Conservation (phyloP, 2,888 invertebrate species). For the Lochmaea crataegi region DNA sequence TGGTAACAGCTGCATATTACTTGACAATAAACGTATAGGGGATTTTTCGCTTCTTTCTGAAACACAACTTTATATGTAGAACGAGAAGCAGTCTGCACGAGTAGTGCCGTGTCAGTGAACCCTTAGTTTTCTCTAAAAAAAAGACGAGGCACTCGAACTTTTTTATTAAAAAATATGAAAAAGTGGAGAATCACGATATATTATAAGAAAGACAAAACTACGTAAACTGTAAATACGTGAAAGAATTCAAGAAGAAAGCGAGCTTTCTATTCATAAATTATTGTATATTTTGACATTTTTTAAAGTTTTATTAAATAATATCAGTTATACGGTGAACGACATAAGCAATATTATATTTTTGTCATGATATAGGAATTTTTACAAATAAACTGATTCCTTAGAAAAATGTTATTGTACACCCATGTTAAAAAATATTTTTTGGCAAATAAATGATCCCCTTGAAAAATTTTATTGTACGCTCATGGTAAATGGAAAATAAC, state of each 20-base stretch:
- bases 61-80: conserved; percentile 36
- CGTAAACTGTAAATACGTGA: background rate
- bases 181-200: background rate
- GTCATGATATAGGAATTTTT: no score
- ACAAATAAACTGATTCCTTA: no score
- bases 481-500: no score
- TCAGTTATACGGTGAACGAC: no score
- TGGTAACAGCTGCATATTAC: conserved; percentile 40
- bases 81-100: conserved; percentile 14
- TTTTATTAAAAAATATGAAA: conserved; percentile 13
- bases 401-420: no score
- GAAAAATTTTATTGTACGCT: no score
- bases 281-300: no score
- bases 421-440: no score
- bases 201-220: background rate
- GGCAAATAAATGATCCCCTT: no score
- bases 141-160: conserved; percentile 22
- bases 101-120: conserved; percentile 33
- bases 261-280: background rate
- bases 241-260: background rate
- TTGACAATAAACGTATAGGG: conserved; percentile 36
- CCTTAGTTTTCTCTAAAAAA: conserved; percentile 20
- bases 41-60: conserved; percentile 31
- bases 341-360: no score
- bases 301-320: no score